Percentiles rank a stretch among this genome's conserved stretches.
phyloP scores from a whole-genome alignment of 2,113 vertebrate species.

The Brachypodius melanocephalos region DNA sequence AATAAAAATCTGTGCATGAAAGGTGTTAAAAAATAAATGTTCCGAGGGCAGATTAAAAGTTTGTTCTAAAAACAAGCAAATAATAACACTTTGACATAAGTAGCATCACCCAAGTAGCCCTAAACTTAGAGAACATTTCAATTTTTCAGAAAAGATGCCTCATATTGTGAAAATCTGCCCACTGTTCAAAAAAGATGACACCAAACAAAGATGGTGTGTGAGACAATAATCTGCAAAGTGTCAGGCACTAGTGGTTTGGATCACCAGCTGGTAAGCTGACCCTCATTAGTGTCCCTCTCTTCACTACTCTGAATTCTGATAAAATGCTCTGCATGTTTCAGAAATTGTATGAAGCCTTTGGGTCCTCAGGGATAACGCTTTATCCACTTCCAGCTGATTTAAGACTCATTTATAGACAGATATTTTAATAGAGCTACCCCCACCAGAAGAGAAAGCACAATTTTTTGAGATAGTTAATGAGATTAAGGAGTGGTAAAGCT shows the following conservation, averaged over 20 bases:
- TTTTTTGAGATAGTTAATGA: conserved; percentile 14
- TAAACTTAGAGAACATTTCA: background rate
- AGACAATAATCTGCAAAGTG: background rate
- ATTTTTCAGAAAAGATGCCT: background rate
- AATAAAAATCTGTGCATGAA: fast-evolving
- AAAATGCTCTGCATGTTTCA: background rate
- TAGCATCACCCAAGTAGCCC: background rate
- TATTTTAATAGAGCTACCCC: background rate
- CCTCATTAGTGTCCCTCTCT: background rate
- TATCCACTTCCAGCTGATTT: background rate
- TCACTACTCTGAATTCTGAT: background rate
- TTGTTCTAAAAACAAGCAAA: background rate
- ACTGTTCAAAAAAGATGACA: background rate
- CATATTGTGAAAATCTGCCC: background rate
- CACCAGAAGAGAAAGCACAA: background rate
- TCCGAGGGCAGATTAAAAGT: background rate
- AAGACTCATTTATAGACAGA: background rate
- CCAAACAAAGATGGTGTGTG: background rate
- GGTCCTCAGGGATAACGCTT: background rate
- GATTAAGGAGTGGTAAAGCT: conserved; percentile 7
- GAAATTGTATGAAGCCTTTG: background rate
- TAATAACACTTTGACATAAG: background rate
- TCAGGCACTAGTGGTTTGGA: background rate
- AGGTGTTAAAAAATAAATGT: background rate
- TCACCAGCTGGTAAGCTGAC: background rate